Percentiles rank a stretch among this genome's conserved stretches.
These are phyloP conservation scores for Cyclophora punctaria DNA, from an alignment of 2,888 invertebrate species.

Conservation along the genomic window DNA sequence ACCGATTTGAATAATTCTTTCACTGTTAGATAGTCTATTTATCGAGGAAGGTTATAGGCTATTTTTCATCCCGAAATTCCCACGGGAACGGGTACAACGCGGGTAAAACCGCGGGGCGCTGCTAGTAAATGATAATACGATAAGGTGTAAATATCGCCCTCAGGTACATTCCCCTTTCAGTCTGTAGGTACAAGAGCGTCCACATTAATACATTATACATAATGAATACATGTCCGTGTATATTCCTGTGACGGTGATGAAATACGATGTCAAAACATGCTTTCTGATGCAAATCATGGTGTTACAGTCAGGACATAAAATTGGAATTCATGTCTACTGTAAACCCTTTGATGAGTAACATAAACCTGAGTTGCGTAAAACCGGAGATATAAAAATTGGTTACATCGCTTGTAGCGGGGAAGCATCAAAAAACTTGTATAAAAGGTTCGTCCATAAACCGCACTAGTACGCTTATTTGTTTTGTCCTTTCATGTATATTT, in stretches of 20 bases:
- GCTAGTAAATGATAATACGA: no score
- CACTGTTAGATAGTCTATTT: no score
- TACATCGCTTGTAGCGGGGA: constrained; percentile 7
- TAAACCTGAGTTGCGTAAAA: constrained; percentile 13
- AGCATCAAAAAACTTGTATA: not conserved
- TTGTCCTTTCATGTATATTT: not conserved
- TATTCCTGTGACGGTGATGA: not conserved
- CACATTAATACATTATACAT: not conserved
- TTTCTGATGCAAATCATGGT: constrained; percentile 13
- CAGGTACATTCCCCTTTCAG: no score
- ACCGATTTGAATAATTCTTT: no score
- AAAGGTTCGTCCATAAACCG: not conserved
- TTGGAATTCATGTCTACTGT: constrained; percentile 18
- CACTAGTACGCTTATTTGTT: not conserved
- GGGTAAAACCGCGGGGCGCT: no score
- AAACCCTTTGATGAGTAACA: constrained; percentile 23
- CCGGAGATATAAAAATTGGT: constrained; percentile 21
- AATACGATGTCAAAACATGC: not conserved
- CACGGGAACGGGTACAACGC: no score
- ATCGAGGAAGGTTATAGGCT: no score
- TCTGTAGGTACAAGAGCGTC: not conserved
- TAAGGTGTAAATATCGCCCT: no score
- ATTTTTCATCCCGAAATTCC: no score
- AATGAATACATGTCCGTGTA: not conserved
- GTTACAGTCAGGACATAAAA: constrained; percentile 16